Percentiles rank a stretch among this genome's conserved stretches.
phyloP scores from a whole-genome alignment of 2,888 invertebrate genomes.

The Polyploca ridens region DNA sequence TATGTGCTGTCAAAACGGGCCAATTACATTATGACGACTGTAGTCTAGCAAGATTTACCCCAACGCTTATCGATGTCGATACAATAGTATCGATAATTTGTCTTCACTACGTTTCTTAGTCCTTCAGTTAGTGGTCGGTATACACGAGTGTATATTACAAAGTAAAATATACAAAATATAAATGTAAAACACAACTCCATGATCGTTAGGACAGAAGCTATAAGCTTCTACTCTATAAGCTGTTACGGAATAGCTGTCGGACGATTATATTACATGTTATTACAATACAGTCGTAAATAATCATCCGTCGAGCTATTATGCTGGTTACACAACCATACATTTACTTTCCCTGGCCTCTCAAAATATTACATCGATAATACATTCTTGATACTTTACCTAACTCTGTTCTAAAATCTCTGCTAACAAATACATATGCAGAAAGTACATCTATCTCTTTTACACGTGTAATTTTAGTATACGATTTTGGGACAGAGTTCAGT shows the following conservation, averaged over 20 bases:
- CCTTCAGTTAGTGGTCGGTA: constrained; percentile 9
- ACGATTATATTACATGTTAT: not conserved
- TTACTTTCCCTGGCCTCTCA: not conserved
- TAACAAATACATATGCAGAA: not conserved
- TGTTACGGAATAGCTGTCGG: not conserved
- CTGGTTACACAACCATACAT: not conserved
- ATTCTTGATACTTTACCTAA: not conserved
- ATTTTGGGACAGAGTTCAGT: not conserved
- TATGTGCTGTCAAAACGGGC: not conserved
- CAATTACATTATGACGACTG: not conserved
- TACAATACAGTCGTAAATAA: not conserved
- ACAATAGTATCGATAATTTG: not conserved
- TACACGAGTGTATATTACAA: constrained; percentile 25
- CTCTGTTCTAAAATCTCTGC: not conserved
- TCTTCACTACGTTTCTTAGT: constrained; percentile 3
- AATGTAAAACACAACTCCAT: constrained; percentile 9
- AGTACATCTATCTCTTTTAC: not conserved
- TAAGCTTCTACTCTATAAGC: not conserved
- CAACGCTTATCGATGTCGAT: constrained; percentile 20
- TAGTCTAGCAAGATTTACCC: too few relatives aligned
- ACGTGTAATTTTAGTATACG: not conserved
- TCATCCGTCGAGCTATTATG: not conserved
- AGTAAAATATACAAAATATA: constrained; percentile 45
- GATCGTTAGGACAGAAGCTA: not conserved
- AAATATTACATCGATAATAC: not conserved